Percentiles rank a stretch among this genome's conserved stretches.
phyloP scores from a whole-genome alignment of 2,113 vertebrate genomes.

The Callionymus lyra region DNA sequence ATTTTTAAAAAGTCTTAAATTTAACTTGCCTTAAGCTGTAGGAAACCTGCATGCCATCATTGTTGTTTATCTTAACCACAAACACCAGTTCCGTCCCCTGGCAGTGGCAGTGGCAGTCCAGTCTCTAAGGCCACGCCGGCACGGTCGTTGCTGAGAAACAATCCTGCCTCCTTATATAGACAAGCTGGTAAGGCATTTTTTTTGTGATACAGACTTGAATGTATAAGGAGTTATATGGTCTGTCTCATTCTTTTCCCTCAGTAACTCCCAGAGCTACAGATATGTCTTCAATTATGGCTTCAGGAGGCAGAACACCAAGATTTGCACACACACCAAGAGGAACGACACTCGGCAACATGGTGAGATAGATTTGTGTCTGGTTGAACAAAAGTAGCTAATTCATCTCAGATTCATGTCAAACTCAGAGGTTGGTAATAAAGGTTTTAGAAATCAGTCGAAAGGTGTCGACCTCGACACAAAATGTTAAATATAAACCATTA shows the following conservation, averaged over 20 bases:
- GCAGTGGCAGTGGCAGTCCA: conserved; percentile 13
- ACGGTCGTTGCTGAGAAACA: conserved; percentile 35
- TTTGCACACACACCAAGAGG: conserved; percentile 29
- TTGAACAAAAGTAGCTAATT: no score
- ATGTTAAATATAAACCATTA: no score
- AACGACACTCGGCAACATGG: conserved; percentile 14
- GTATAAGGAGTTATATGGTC: not conserved
- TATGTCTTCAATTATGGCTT: conserved; percentile 44
- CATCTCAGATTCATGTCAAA: no score
- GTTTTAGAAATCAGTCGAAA: no score
- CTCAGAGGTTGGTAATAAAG: no score
- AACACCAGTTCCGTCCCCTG: conserved; percentile 49
- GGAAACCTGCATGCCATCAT: no score
- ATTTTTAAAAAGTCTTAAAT: no score
- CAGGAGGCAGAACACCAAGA: conserved; percentile 43
- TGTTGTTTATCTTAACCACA: conserved; percentile 26
- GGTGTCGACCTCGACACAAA: no score
- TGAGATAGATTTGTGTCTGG: conserved; percentile 13
- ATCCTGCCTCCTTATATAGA: conserved; percentile 55
- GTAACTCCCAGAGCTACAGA: conserved; percentile 52
- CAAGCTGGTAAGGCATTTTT: conserved; percentile 52
- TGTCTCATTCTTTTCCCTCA: conserved; percentile 10
- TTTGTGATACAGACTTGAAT: not conserved
- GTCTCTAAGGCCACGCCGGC: conserved; percentile 39
- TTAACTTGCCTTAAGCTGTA: no score